phyloP scores from a whole-genome alignment of 2,113 vertebrate species.

The Shinisaurus crocodilurus region DNA sequence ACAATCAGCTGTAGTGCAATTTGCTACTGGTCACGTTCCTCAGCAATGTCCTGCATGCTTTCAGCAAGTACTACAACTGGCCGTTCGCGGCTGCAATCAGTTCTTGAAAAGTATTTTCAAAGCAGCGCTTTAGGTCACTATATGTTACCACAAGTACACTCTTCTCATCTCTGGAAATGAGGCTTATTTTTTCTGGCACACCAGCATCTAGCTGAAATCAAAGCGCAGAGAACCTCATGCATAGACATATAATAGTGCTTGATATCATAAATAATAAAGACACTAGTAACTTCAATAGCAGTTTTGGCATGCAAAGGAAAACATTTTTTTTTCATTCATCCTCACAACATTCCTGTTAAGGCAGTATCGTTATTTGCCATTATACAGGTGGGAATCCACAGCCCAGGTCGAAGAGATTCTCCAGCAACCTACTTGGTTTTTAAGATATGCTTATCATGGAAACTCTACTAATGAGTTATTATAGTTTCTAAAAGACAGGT shows the following conservation, averaged over 20 bases:
- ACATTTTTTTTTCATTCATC: not conserved
- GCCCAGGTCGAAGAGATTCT: not conserved
- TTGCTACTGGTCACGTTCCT: constrained; percentile 83
- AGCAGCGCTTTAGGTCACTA: constrained; percentile 99
- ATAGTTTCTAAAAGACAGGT: not conserved
- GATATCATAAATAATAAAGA: not conserved
- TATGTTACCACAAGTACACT: constrained; percentile 98
- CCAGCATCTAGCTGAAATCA: constrained; percentile 94
- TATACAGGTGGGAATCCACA: not conserved
- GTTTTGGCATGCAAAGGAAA: constrained; percentile 40
- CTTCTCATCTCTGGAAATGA: constrained; percentile 98
- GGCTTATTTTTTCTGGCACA: constrained; percentile 98
- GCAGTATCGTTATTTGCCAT: not conserved
- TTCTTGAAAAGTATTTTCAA: constrained; percentile 99
- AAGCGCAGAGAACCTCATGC: constrained; percentile 59
- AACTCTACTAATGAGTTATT: not conserved
- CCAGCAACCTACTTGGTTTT: not conserved
- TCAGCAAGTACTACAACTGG: constrained; percentile 93
- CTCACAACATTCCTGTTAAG: not conserved
- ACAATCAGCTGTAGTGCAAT: constrained; percentile 93
- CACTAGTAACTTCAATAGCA: not conserved
- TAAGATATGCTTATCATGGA: not conserved
- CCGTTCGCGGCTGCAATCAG: constrained; percentile 92
- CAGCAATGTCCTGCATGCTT: constrained; percentile 80
- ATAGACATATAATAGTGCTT: not conserved